Conservation (phyloP, 2,113 vertebrate species). For the Pseudorasbora parva region DNA sequence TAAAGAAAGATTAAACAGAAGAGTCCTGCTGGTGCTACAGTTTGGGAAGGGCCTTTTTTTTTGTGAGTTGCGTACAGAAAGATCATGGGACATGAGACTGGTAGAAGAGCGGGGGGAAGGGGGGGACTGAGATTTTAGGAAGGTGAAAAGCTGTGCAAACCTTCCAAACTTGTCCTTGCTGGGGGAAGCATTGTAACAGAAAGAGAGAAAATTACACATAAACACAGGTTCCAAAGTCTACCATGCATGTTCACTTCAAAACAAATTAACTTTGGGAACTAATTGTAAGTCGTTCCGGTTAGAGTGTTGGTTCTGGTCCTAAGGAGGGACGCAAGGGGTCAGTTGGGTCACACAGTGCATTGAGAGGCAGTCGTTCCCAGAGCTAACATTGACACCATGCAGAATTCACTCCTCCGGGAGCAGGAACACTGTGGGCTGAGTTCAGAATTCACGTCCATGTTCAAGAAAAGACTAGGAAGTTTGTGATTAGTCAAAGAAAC, state of each 20-base stretch:
- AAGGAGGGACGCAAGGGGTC: conserved; percentile 35
- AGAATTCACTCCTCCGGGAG: conserved; percentile 41
- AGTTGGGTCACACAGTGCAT: conserved; percentile 38
- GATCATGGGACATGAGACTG: conserved; percentile 87
- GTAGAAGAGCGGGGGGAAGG: conserved; percentile 67
- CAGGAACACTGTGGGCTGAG: conserved; percentile 44
- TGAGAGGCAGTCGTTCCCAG: conserved; percentile 51
- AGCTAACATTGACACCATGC: conserved; percentile 61
- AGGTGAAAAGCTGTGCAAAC: conserved; percentile 99
- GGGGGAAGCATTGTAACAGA: conserved; percentile 99
- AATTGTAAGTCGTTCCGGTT: conserved; percentile 42
- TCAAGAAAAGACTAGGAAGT: conserved; percentile 49
- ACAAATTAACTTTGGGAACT: conserved; percentile 72
- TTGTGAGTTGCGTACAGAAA: conserved; percentile 75
- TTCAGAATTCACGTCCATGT: conserved; percentile 46
- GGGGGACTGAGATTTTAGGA: conserved; percentile 87
- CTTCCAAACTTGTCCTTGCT: conserved; percentile 99
- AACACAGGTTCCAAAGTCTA: conserved; percentile 81
- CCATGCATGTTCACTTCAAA: conserved; percentile 68
- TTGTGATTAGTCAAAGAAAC: conserved; percentile 55
- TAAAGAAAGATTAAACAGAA: conserved; percentile 2
- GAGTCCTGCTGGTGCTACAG: conserved; percentile 58
- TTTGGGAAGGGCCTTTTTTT: conserved; percentile 65
- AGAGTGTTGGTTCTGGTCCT: conserved; percentile 23
- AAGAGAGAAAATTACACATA: conserved; percentile 95